These are phyloP conservation scores for Anthrax anthrax DNA, from an alignment of 2,888 invertebrate species.

Conservation along the genomic window DNA sequence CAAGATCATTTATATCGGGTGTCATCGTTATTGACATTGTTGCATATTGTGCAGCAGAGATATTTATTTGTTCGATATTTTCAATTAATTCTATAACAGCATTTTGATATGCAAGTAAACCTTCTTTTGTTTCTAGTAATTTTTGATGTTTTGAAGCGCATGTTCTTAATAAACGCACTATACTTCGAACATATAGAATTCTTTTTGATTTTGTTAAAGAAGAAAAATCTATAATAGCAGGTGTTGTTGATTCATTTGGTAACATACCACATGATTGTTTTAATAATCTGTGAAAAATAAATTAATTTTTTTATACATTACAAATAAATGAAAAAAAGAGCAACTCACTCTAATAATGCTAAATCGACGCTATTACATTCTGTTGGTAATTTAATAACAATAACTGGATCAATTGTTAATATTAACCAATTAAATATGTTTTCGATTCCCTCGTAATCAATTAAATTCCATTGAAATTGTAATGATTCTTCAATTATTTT, in stretches of 20 bases:
- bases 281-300: slow-evolving; percentile 6
- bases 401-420: slow-evolving; percentile 54
- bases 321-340: background rate
- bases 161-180: slow-evolving; percentile 24
- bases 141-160: slow-evolving; percentile 28
- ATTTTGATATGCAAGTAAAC: slow-evolving; percentile 20
- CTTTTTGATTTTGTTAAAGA: slow-evolving; percentile 25
- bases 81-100: slow-evolving; percentile 23
- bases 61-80: slow-evolving; percentile 19
- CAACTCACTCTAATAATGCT: slow-evolving; percentile 42
- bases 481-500: slow-evolving; percentile 44
- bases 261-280: slow-evolving; percentile 10
- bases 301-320: slow-evolving; percentile 2
- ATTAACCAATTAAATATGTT: slow-evolving; percentile 60
- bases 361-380: slow-evolving; percentile 41
- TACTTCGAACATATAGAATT: slow-evolving; percentile 28
- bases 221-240: slow-evolving; percentile 8
- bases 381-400: slow-evolving; percentile 41
- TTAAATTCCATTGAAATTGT: slow-evolving; percentile 48
- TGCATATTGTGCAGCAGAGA: background rate
- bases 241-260: background rate
- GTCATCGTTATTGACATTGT: background rate
- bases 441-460: slow-evolving; percentile 47
- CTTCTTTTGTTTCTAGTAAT: slow-evolving; percentile 26
- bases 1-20: slow-evolving; percentile 17